These are phyloP conservation scores for Myotis findleyi DNA, from an alignment of 2,797 vertebrate genomes.

Conservation along the genomic window DNA sequence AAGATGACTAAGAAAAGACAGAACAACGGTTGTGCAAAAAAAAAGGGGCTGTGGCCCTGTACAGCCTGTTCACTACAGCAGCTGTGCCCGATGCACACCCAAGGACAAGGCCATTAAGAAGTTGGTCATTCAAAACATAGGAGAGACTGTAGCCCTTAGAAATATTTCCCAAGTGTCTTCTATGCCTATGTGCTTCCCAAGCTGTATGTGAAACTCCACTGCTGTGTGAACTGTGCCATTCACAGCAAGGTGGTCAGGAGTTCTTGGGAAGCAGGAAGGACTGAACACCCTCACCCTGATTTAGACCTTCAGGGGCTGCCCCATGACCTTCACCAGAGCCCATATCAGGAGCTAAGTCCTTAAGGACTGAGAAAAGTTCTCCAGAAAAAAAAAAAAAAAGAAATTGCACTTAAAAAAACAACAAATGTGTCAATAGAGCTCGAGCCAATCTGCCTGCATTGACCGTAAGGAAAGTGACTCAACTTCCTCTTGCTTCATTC, in stretches of 20 bases:
- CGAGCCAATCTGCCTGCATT: not conserved
- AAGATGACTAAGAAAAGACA: conserved; percentile 94
- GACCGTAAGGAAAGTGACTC: conserved; percentile 38
- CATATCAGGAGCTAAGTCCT: not conserved
- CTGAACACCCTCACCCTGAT: not conserved
- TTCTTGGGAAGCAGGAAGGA: not conserved
- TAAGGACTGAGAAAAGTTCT: not conserved
- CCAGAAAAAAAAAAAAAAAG: not conserved
- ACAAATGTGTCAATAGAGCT: not conserved
- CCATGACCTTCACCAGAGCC: not conserved
- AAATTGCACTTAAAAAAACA: not conserved
- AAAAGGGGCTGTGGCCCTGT: conserved; percentile 92
- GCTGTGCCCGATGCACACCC: conserved; percentile 95
- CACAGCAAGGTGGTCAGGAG: not conserved
- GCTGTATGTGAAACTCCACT: not conserved
- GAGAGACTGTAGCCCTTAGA: conserved; percentile 93
- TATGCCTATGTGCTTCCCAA: conserved; percentile 80
- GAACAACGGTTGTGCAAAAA: conserved; percentile 94
- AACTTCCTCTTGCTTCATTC: conserved; percentile 60
- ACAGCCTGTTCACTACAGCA: conserved; percentile 96
- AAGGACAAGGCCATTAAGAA: conserved; percentile 99
- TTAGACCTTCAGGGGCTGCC: not conserved
- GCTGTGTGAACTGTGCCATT: not conserved
- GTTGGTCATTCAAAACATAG: conserved; percentile 96
- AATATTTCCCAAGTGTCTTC: conserved; percentile 96